phyloP scores from a whole-genome alignment of 1,140 invertebrate genomes.

The Batillaria attramentaria region DNA sequence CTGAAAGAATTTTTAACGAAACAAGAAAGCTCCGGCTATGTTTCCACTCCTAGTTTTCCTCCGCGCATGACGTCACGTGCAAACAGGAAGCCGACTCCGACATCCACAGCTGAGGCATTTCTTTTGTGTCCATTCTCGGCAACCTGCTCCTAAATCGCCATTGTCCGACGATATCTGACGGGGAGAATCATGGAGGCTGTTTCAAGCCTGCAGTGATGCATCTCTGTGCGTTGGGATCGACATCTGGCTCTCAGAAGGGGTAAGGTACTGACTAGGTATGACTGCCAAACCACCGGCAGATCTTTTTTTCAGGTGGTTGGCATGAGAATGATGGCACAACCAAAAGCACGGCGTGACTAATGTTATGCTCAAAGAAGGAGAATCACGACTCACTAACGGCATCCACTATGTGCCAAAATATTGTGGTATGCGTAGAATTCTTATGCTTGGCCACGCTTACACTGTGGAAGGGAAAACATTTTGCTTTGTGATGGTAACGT shows the following conservation, averaged over 20 bases:
- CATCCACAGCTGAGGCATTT: conserved; percentile 26
- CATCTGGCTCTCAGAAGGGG: conserved; percentile 26
- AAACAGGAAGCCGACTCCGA: conserved; percentile 28
- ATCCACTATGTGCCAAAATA: no score
- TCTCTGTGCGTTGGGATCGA: conserved; percentile 8
- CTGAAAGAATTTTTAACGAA: not conserved
- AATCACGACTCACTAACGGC: no score
- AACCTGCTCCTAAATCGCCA: not conserved
- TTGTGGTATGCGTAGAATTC: no score
- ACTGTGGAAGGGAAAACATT: no score
- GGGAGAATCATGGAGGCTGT: conserved; percentile 11
- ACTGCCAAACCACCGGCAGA: no score
- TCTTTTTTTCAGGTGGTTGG: no score
- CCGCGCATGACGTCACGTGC: conserved; percentile 27
- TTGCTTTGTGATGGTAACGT: no score
- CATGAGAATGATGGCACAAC: no score
- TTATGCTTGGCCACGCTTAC: no score
- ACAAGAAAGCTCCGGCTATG: conserved; percentile 2
- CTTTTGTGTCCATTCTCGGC: conserved; percentile 23
- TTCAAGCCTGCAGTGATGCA: conserved; percentile 26
- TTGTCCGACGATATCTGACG: not conserved
- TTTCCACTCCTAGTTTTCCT: conserved; percentile 18
- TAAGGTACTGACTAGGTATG: no score
- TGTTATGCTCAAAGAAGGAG: no score
- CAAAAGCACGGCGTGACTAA: no score